Evolutionary conservation across 1,140 invertebrate species (phyloP).

Genomic region (Drusus annulatus): DNA sequence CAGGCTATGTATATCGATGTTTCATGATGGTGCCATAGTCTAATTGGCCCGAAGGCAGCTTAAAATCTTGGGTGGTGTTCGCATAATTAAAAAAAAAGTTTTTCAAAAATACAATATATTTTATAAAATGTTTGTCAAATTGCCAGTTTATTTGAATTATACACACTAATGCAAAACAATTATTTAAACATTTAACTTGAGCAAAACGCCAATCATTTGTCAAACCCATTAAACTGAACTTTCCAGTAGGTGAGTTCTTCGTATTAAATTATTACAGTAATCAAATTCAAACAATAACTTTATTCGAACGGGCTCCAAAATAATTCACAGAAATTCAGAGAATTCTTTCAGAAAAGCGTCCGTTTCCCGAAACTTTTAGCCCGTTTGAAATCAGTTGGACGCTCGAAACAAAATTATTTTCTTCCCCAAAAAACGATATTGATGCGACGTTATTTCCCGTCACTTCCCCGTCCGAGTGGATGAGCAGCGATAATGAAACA

Average conservation of each 20-base stretch:
- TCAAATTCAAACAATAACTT: background rate
- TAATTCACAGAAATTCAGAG: background rate
- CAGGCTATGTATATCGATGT: too few species aligned
- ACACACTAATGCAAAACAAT: background rate
- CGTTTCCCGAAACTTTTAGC: background rate
- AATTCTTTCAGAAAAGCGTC: too few species aligned
- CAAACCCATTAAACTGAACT: background rate
- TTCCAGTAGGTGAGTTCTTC: background rate
- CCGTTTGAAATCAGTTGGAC: background rate
- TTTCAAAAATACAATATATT: too few species aligned
- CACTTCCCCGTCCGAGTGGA: background rate
- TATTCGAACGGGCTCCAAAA: background rate
- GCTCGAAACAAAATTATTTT: background rate
- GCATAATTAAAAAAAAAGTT: too few species aligned
- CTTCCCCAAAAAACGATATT: background rate
- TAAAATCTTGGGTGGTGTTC: too few species aligned
- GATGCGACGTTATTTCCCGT: background rate
- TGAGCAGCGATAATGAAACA: slow-evolving; percentile 9
- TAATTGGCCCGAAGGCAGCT: too few species aligned
- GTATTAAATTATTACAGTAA: background rate
- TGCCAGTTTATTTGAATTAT: too few species aligned
- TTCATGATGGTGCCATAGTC: too few species aligned
- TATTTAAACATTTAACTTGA: background rate
- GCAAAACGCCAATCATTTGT: background rate
- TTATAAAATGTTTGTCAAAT: too few species aligned